A percentile compares a stretch with the other conserved stretches of the same genome.
phyloP scores from a whole-genome alignment of 2,888 invertebrate genomes.

The Andrena hattorfiana region DNA sequence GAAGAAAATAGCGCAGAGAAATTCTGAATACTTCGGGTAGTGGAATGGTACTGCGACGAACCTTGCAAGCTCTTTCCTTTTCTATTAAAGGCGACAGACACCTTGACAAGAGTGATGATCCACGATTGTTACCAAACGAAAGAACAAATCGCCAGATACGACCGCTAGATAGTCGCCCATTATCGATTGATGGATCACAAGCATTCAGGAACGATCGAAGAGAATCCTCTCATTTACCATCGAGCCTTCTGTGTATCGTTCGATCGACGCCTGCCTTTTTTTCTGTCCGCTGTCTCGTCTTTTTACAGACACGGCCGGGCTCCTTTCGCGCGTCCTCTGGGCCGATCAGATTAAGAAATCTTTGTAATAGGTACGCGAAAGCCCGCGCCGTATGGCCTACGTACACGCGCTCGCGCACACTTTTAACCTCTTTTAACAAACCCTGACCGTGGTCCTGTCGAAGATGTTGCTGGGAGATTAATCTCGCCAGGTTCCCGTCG shows the following conservation, averaged over 20 bases:
- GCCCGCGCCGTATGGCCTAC: constrained; percentile 30
- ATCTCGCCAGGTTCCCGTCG: not conserved
- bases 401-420: constrained; percentile 16
- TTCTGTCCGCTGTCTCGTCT: constrained; percentile 40
- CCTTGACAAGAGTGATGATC: not conserved
- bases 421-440: constrained; percentile 27
- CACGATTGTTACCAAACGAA: constrained; percentile 21
- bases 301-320: constrained; percentile 42
- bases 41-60: too few relatives aligned
- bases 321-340: constrained; percentile 47
- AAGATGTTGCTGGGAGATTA: constrained; percentile 31
- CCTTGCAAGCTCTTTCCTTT: too few relatives aligned
- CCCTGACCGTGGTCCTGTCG: constrained; percentile 10
- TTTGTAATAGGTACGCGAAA: constrained; percentile 57
- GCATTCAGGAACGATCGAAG: constrained; percentile 52
- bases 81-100: not conserved
- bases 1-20: too few relatives aligned
- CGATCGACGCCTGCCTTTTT: constrained; percentile 52
- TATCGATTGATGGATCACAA: constrained; percentile 70
- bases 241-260: constrained; percentile 44
- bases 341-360: constrained; percentile 61
- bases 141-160: constrained; percentile 40
- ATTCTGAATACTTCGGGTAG: too few relatives aligned
- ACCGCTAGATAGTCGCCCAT: constrained; percentile 33
- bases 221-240: constrained; percentile 56